Evolutionary conservation across 1,140 invertebrate species (phyloP), one percentile per base, ranked within the genome.

Genomic region (Drosophila sp.): DNA sequence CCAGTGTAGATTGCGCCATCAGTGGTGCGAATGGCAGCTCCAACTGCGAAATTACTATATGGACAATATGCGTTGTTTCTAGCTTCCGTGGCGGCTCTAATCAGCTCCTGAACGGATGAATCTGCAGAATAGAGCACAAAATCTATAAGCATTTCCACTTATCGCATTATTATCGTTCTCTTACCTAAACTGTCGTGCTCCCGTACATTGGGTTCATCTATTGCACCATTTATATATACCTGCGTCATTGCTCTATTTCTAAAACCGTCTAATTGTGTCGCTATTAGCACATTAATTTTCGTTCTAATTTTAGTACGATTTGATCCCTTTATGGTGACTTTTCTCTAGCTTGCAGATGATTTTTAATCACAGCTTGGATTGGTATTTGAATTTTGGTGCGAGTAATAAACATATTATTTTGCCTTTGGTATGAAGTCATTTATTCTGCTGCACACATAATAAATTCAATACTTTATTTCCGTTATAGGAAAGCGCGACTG

Each of bases 11-110:
- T 93, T 1, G 93, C 93, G 6, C 96, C 97, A 78, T 97, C 94
- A 16, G 94, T 92, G 29, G 95, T 95, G 32, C 97, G 92, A 3
- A 99, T 83, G 0, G 97, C 97, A 5, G 97, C 96, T 0, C 98
- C 98, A 0, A 99, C 98, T 56, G 94, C 93, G 91, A 99, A 99
- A 13, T 98, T 97, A 27, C 89, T 91, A 32, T 99, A 99, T 0
- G 97, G 97, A 78, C 94, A 94, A 91, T 99, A 99, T 0, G 98
- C 94, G 43, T 93, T 91, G 58, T 95, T 93, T 45, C 97, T 93
- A 2, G 94, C 95, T 50, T 93, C 91, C 0, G 93, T 91, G n/a
- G 95, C 95, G 61, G 93, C 92, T 32, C 92, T 92, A 27, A 97
- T 93, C 38, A 97, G 90, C 72, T 94, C 93, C 90, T 96, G 94